These are phyloP conservation scores for Eurystomus glaucurus DNA, from an alignment of 2,797 vertebrate species.

Conservation along the genomic window DNA sequence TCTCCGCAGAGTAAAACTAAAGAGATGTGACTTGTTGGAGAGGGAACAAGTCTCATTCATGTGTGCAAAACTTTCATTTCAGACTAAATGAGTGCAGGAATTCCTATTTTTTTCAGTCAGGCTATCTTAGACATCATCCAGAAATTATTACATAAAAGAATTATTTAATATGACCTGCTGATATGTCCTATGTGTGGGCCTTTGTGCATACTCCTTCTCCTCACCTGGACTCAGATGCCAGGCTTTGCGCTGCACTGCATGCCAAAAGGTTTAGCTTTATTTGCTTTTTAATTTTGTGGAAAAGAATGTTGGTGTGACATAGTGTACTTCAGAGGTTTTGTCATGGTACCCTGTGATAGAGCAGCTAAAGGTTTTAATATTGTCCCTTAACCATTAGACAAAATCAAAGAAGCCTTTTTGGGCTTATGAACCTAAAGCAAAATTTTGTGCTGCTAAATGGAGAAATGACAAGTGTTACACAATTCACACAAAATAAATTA, in stretches of 20 bases:
- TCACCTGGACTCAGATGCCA: background rate
- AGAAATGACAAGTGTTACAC: background rate
- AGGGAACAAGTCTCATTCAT: background rate
- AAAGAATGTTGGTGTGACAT: background rate
- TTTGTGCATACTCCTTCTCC: accelerated
- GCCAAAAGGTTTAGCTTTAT: background rate
- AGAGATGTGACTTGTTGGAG: background rate
- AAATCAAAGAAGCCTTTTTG: background rate
- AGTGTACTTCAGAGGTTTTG: background rate
- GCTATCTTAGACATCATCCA: background rate
- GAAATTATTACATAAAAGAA: background rate
- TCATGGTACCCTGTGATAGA: background rate
- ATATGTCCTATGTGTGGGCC: background rate
- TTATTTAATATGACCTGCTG: background rate
- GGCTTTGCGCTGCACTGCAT: background rate
- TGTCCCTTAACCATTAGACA: background rate
- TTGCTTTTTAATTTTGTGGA: background rate
- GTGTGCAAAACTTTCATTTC: background rate
- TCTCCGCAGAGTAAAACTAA: background rate
- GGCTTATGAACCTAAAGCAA: background rate
- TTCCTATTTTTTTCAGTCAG: background rate
- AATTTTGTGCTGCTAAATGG: background rate
- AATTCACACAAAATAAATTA: background rate
- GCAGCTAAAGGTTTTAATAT: background rate
- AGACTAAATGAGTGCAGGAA: background rate